These are phyloP conservation scores for Thinocorus orbignyianus DNA, from an alignment of 2,113 vertebrate species.

Conservation along the genomic window DNA sequence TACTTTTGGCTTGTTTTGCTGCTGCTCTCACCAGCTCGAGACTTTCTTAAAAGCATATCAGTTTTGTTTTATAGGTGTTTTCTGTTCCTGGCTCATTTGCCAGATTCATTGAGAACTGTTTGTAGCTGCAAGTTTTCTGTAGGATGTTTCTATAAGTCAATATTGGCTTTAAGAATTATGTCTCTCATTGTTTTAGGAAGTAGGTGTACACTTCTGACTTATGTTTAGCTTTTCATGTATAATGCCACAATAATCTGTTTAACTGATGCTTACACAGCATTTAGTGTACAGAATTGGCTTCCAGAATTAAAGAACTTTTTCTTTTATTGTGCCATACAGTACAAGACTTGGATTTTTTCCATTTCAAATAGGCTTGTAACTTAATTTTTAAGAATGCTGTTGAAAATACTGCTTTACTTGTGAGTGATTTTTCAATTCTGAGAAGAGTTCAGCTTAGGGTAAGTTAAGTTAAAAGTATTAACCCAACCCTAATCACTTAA, in stretches of 20 bases:
- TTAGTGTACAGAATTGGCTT: background rate
- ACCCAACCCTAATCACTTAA: background rate
- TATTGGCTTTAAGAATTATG: background rate
- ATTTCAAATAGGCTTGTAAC: background rate
- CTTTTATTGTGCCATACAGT: background rate
- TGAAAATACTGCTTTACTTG: background rate
- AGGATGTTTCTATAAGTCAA: background rate
- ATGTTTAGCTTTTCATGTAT: accelerated
- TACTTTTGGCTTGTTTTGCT: background rate
- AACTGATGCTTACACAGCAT: background rate
- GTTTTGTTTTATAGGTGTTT: background rate
- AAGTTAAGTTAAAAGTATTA: background rate
- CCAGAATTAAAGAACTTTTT: background rate
- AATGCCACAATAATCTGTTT: background rate
- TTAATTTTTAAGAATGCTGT: background rate
- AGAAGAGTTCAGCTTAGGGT: background rate
- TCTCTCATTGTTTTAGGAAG: background rate
- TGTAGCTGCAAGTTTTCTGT: background rate
- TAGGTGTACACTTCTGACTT: background rate
- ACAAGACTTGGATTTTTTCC: background rate
- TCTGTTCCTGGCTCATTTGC: background rate
- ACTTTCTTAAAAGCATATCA: background rate
- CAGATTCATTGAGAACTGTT: background rate
- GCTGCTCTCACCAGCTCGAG: background rate
- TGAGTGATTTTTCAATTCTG: background rate